phyloP scores from a whole-genome alignment of 2,113 vertebrate species.

The Scophthalmus maximus region DNA sequence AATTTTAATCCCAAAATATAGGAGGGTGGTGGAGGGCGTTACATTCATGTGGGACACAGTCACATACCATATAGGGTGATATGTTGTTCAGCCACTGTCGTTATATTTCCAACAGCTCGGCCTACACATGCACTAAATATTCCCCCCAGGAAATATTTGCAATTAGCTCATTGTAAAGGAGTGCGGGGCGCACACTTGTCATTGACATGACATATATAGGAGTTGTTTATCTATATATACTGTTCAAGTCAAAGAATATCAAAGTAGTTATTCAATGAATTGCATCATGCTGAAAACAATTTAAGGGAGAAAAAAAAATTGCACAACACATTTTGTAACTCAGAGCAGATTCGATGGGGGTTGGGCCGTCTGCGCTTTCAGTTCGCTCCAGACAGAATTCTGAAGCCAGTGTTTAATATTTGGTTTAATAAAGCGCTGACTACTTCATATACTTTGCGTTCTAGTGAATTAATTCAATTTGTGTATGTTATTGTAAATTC shows the following conservation, averaged over 20 bases:
- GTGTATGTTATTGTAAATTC: no score
- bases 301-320: not conserved
- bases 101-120: not conserved
- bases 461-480: no score
- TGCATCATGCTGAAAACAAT: slow-evolving; percentile 53
- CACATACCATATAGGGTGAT: not conserved
- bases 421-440: not conserved
- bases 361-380: slow-evolving; percentile 6
- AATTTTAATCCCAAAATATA: slow-evolving; percentile 64
- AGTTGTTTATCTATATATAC: not conserved
- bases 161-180: slow-evolving; percentile 25
- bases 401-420: not conserved
- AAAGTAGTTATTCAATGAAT: slow-evolving; percentile 28
- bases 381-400: not conserved
- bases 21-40: not conserved
- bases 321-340: slow-evolving; percentile 33
- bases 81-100: not conserved
- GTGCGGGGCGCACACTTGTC: slow-evolving; percentile 30
- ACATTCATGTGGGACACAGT: slow-evolving; percentile 56
- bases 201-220: not conserved
- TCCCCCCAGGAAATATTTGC: slow-evolving; percentile 15
- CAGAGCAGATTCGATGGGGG: not conserved
- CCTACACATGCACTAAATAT: slow-evolving; percentile 61
- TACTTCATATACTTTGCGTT: not conserved
- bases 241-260: slow-evolving; percentile 24